These are phyloP conservation scores for Diadophis punctatus DNA, from an alignment of 2,113 vertebrate genomes.

Conservation along the genomic window DNA sequence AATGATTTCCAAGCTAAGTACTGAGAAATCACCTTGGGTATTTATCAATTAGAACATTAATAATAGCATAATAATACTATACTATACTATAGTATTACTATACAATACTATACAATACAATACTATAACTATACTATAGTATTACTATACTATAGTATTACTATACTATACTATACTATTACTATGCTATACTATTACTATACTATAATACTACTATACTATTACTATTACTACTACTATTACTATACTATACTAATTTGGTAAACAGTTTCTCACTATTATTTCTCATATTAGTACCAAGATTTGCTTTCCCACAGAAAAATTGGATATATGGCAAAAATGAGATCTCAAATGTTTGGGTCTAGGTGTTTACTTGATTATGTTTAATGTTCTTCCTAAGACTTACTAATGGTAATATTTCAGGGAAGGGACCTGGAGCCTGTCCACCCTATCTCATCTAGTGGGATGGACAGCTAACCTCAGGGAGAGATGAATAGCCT, in stretches of 20 bases:
- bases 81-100: too few relatives aligned
- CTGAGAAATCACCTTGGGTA: background rate
- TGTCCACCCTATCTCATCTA: background rate
- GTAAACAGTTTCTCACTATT: background rate
- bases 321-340: background rate
- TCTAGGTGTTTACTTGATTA: background rate
- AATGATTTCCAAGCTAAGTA: background rate
- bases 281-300: background rate
- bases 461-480: background rate
- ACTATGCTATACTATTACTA: too few relatives aligned
- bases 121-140: too few relatives aligned
- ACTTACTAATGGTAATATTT: background rate
- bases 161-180: too few relatives aligned
- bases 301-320: background rate
- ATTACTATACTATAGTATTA: too few relatives aligned
- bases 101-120: too few relatives aligned
- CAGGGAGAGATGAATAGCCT: background rate
- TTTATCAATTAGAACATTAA: background rate
- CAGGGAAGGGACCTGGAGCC: background rate
- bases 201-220: too few relatives aligned
- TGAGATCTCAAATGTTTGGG: background rate
- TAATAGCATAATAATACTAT: background rate
- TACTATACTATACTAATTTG: background rate
- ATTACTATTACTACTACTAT: too few relatives aligned
- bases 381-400: background rate